phyloP scores from a whole-genome alignment of 64 coral and sea anemone genomes.

The Cladopsammia gracilis region DNA sequence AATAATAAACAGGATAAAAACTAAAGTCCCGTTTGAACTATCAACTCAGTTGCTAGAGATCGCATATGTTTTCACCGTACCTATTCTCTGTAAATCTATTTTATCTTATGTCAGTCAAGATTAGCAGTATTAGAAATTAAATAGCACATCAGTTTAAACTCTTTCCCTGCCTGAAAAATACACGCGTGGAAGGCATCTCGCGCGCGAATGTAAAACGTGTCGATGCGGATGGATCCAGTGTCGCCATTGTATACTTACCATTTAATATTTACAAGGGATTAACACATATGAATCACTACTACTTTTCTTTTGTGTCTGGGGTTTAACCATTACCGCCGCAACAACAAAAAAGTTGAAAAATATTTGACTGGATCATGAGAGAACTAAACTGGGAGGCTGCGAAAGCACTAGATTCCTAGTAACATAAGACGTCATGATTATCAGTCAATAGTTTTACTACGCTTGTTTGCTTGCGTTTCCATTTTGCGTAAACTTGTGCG shows the following conservation, averaged over 20 bases:
- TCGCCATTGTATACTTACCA: no score
- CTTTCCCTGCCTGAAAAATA: no score
- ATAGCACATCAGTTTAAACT: background rate
- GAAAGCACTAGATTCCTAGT: no score
- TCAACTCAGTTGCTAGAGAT: constrained; percentile 23
- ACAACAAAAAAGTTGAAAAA: background rate
- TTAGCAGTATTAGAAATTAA: constrained; percentile 3
- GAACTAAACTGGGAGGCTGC: no score
- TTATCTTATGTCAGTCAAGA: background rate
- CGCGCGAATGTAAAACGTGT: background rate
- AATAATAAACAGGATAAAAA: background rate
- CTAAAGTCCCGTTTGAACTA: background rate
- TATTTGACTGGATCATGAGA: no score
- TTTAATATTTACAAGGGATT: background rate
- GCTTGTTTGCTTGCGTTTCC: no score
- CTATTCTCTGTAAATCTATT: background rate
- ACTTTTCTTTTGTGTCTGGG: background rate
- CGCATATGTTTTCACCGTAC: constrained; percentile 29
- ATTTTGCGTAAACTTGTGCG: no score
- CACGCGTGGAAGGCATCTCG: background rate
- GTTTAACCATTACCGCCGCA: background rate
- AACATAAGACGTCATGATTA: no score
- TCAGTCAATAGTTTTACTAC: no score
- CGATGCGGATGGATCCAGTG: background rate
- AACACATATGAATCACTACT: background rate